A percentile compares a stretch with the other conserved stretches of the same genome.
Conservation (phyloP, 2,113 vertebrate species). For the Ceyx melanurus region DNA sequence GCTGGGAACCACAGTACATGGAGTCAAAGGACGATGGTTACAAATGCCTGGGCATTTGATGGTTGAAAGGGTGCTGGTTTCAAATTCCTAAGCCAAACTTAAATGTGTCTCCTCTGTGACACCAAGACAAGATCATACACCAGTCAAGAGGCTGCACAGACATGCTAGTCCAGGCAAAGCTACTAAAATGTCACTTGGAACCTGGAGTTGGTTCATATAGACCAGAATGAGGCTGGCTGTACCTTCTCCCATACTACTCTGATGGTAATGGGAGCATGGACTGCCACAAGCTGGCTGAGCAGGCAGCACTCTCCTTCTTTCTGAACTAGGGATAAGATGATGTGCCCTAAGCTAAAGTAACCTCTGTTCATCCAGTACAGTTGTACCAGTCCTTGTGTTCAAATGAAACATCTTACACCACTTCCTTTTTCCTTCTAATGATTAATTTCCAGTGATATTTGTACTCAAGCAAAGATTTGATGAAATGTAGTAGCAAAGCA, state of each 20-base stretch:
- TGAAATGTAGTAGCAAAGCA: not conserved
- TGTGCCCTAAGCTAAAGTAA: not conserved
- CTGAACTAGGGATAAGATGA: not conserved
- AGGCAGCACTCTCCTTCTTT: not conserved
- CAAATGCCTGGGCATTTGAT: not conserved
- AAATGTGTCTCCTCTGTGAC: rapidly evolving
- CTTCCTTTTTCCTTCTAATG: not conserved
- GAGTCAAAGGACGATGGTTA: not conserved
- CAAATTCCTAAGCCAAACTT: not conserved
- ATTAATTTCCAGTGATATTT: not conserved
- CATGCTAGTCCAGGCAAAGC: not conserved
- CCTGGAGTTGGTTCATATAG: not conserved
- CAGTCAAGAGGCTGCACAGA: not conserved
- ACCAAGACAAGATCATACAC: not conserved
- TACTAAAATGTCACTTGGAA: not conserved
- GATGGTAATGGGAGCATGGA: rapidly evolving
- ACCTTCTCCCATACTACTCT: rapidly evolving
- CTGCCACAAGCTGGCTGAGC: not conserved
- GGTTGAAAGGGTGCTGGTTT: no score
- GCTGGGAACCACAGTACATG: not conserved
- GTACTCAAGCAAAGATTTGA: not conserved
- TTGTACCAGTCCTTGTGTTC: not conserved
- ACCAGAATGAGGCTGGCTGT: not conserved
- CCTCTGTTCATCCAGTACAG: not conserved
- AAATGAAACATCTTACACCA: not conserved